Conservation (phyloP, 53 echinoderm and acorn worm species). For the Mesocentrotus franciscanus region DNA sequence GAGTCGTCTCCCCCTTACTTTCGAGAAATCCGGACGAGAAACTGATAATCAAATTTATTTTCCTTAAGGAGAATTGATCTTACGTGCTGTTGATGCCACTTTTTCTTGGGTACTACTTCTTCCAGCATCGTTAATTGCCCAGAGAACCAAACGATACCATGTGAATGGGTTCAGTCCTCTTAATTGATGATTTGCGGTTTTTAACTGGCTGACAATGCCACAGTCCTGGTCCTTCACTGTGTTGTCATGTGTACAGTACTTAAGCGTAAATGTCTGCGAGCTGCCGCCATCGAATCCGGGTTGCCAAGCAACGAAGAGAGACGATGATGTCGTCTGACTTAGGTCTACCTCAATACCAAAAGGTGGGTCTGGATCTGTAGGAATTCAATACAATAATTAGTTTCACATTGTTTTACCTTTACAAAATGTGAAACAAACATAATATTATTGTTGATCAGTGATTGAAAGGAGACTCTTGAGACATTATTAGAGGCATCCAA, state of each 20-base stretch:
- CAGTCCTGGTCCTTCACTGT: not conserved
- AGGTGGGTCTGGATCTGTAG: not conserved
- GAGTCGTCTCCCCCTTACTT: no score
- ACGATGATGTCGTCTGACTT: not conserved
- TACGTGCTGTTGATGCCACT: not conserved
- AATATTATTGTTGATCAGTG: no score
- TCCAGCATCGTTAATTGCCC: not conserved
- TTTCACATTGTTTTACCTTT: no score
- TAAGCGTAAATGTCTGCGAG: not conserved
- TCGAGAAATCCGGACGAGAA: no score
- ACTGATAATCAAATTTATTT: no score
- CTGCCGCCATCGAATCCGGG: not conserved
- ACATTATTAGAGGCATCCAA: no score
- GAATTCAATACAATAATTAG: no score
- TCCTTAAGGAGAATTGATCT: not conserved
- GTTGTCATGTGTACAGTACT: not conserved
- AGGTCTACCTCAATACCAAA: not conserved
- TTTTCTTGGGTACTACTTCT: not conserved
- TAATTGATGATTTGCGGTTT: not conserved
- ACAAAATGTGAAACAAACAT: no score
- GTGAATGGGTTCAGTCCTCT: not conserved
- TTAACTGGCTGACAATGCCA: not conserved
- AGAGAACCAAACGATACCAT: not conserved
- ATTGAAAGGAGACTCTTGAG: no score
- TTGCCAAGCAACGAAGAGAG: constrained; percentile 18